Evolutionary conservation across 2,797 vertebrate genomes (phyloP).

Genomic region (Synanceia verrucosa): DNA sequence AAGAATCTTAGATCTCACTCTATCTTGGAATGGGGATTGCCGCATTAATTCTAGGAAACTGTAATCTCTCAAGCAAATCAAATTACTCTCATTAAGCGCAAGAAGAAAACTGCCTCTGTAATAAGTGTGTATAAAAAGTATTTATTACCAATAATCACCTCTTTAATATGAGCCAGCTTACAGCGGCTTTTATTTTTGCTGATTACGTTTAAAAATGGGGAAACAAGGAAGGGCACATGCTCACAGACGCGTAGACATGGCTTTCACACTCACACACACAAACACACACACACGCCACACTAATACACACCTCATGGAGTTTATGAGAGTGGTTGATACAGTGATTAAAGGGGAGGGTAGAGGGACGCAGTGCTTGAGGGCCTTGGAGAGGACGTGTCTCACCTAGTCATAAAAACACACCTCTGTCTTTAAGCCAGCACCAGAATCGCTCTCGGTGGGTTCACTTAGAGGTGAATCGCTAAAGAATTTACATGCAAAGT

Average conservation of each 20-base stretch:
- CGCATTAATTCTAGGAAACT: conserved; percentile 99
- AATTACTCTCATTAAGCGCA: conserved; percentile 99
- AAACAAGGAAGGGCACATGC: conserved; percentile 80
- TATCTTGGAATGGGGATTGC: conserved; percentile 97
- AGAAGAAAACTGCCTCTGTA: conserved; percentile 98
- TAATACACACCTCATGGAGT: conserved; percentile 79
- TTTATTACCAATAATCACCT: conserved; percentile 99
- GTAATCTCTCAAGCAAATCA: conserved; percentile 99
- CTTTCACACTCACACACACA: conserved; percentile 23
- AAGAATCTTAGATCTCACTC: conserved; percentile 99
- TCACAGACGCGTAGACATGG: conserved; percentile 44
- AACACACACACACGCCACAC: conserved; percentile 51
- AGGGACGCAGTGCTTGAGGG: conserved; percentile 76
- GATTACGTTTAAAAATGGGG: conserved; percentile 85
- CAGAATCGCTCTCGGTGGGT: conserved; percentile 72
- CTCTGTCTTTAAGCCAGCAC: conserved; percentile 78
- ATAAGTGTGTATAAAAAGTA: conserved; percentile 93
- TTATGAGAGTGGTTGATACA: conserved; percentile 81
- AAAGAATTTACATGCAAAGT: conserved; percentile 82
- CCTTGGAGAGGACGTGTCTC: conserved; percentile 80
- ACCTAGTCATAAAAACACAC: conserved; percentile 84
- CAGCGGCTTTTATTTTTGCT: conserved; percentile 86
- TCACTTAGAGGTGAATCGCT: conserved; percentile 80
- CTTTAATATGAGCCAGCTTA: conserved; percentile 83
- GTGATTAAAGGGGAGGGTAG: conserved; percentile 84